A percentile compares a stretch with the other conserved stretches of the same genome.
Conservation (phyloP, 1,140 invertebrate genomes). For the Cydia strobilella region DNA sequence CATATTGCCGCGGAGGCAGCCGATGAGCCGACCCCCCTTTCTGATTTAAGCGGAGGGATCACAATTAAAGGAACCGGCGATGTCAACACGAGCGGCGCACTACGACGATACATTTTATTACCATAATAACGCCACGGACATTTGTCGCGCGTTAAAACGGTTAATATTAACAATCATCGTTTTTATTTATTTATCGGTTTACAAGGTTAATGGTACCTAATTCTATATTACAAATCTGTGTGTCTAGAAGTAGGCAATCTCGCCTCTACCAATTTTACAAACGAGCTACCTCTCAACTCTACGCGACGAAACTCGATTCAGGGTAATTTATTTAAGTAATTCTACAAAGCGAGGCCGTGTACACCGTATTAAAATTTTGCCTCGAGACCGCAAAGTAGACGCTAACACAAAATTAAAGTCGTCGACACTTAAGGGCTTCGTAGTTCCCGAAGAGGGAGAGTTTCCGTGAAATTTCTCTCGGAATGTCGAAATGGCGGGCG, state of each 20-base stretch:
- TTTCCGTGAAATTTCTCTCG: constrained; percentile 72
- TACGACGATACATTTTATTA: constrained; percentile 42
- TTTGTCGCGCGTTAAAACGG: constrained; percentile 30
- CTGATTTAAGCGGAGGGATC: constrained; percentile 52
- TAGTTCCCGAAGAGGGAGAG: constrained; percentile 65
- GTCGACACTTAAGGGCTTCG: constrained; percentile 76
- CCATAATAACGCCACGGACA: constrained; percentile 33
- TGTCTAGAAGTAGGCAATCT: constrained; percentile 36
- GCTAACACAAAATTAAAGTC: constrained; percentile 80
- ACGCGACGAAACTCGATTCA: constrained; percentile 62
- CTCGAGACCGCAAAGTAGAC: constrained; percentile 74
- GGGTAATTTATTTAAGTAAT: constrained; percentile 76
- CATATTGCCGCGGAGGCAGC: constrained; percentile 57
- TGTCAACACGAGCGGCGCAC: constrained; percentile 54
- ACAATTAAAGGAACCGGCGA: constrained; percentile 60
- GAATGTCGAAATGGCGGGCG: constrained; percentile 77
- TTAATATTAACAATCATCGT: constrained; percentile 24
- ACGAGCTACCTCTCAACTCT: constrained; percentile 54
- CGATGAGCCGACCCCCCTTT: constrained; percentile 37
- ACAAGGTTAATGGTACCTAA: constrained; percentile 34
- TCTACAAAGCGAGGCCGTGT: constrained; percentile 64
- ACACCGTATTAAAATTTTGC: constrained; percentile 75
- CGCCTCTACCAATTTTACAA: constrained; percentile 58
- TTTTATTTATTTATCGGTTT: constrained; percentile 1
- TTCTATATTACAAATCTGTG: not conserved